Evolutionary conservation across 2,113 vertebrate species (phyloP).

Genomic region (Saguinus imperator): DNA sequence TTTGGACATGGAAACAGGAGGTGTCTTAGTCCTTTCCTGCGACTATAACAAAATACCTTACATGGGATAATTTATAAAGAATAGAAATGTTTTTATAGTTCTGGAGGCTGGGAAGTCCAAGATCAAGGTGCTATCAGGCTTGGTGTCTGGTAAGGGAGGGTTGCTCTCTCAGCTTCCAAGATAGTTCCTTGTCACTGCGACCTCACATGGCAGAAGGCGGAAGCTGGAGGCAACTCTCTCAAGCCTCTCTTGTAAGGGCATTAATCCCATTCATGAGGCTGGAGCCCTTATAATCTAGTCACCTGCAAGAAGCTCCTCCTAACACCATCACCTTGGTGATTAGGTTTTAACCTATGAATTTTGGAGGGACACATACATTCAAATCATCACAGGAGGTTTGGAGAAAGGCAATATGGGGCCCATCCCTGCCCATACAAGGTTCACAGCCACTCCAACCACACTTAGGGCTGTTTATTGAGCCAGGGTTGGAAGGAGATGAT

Average conservation of each 20-base stretch:
- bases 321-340: not conserved
- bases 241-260: not conserved
- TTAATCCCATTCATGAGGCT: not conserved
- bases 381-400: not conserved
- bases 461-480: not conserved
- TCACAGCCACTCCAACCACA: not conserved
- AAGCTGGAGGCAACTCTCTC: not conserved
- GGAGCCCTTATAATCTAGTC: not conserved
- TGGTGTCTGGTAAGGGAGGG: not conserved
- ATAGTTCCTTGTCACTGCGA: not conserved
- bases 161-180: not conserved
- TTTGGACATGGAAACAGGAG: not conserved
- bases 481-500: not conserved
- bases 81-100: not conserved
- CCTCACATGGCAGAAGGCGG: not conserved
- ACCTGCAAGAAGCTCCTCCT: not conserved
- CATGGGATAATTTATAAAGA: not conserved
- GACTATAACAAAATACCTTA: not conserved
- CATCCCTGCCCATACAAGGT: accelerated
- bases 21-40: not conserved
- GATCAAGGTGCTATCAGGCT: not conserved
- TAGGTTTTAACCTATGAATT: not conserved
- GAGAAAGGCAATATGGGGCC: not conserved
- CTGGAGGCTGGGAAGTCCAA: not conserved
- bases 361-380: not conserved